Percentiles rank a stretch among this genome's conserved stretches.
Evolutionary conservation across 2,113 vertebrate species (phyloP).

Genomic region (Ailurus styani): DNA sequence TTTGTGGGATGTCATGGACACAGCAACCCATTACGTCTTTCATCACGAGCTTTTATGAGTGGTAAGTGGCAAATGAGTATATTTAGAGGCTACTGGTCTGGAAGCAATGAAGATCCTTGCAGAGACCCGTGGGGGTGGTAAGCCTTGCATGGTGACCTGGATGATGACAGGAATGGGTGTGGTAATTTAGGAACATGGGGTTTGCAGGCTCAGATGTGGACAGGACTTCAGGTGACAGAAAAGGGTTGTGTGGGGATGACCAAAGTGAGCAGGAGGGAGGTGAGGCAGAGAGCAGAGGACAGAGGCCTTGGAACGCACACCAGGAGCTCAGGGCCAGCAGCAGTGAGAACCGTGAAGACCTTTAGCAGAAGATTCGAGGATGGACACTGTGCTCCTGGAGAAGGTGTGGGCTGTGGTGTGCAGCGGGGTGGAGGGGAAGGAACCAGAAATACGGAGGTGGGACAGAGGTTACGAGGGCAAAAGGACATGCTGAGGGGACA

Average conservation of each 20-base stretch:
- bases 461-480: too few species aligned
- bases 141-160: background rate
- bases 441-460: too few species aligned
- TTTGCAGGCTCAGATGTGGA: background rate
- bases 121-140: background rate
- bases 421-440: too few species aligned
- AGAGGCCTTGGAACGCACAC: background rate
- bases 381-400: background rate
- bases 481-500: background rate
- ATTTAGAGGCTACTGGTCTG: background rate
- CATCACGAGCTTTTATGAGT: background rate
- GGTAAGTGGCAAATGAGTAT: background rate
- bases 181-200: background rate
- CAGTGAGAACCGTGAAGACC: background rate
- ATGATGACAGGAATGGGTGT: background rate
- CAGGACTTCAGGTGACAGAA: background rate
- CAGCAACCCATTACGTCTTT: too few species aligned
- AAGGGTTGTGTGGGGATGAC: background rate
- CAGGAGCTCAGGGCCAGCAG: background rate
- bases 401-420: background rate
- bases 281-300: background rate
- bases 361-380: fast-evolving
- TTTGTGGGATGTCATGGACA: too few species aligned
- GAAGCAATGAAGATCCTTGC: background rate
- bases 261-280: background rate